Base-by-base conservation (phyloP, 2,888 invertebrate genomes). In the Gymnosoma rotundatum region DNA sequence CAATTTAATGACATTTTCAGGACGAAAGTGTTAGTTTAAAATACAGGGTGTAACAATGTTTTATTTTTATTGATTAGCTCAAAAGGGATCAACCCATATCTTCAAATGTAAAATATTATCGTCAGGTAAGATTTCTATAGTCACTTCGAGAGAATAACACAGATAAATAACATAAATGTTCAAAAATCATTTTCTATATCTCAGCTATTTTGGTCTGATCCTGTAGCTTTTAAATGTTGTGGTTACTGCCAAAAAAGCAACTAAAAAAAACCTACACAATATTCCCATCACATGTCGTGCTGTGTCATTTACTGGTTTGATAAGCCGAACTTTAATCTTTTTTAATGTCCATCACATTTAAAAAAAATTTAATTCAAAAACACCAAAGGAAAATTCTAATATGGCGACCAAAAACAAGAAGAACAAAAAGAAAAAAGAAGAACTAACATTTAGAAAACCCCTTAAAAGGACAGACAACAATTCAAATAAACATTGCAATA, bases 301-400 rank as follows among this genome's bases (percentile, higher is more conserved):
- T 81, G 81, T 84, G 81, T 81, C 84, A 84, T 70, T 84, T 81
- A 70, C 69, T 70, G 74, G 74, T 58, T 70, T 84, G 84, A 84
- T 84, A 84, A 84, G 84, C 84, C 66, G 78, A 84, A 84, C 78
- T 84, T 84, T 84, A 84, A 84, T 84, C 84, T 84, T 84, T 81
- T 81, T 81, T 81, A 84, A 84, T 84, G 84, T 84, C 84, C 84
- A 84, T 84, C 84, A 78, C 84, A 78, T 81, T 70, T 48, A 84
- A 48, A 83, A 66, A 25, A 2, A 14, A n/a, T n/a, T 67, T 56
- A 64, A 63, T 64, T 58, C 48, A 38, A 73, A 56, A 48, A 56
- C 50, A 74, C 54, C 67, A 80, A 74, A 80, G 38, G 7, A 69
- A 70, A 50, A 54, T 70, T 54, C 50, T 61, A 64, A 75, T 69